A percentile compares a stretch with the other conserved stretches of the same genome.
phyloP scores from a whole-genome alignment of 2,113 vertebrate species.

The Hymenochirus boettgeri region DNA sequence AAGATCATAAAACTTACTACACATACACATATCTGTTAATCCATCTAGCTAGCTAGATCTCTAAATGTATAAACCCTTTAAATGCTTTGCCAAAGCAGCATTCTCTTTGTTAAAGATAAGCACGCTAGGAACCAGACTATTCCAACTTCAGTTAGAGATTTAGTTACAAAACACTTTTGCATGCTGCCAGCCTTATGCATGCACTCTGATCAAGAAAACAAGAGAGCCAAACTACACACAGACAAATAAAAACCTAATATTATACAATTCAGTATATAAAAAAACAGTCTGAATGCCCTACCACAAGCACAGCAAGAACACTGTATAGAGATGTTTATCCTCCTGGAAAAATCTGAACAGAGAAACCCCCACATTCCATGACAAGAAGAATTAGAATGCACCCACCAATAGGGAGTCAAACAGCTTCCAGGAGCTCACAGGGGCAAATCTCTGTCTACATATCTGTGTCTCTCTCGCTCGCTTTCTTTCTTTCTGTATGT shows the following conservation, averaged over 20 bases:
- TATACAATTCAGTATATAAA: too few species aligned
- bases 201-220: conserved; percentile 2
- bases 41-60: too few species aligned
- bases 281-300: too few species aligned
- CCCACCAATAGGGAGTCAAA: conserved; percentile 63
- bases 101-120: background rate
- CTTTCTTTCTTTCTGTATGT: conserved; percentile 7
- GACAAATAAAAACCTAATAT: conserved; percentile 51
- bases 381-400: conserved; percentile 54
- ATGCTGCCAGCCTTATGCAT: background rate
- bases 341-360: conserved; percentile 57
- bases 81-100: too few species aligned
- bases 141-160: conserved; percentile 16
- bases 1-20: too few species aligned
- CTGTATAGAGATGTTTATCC: too few species aligned
- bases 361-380: conserved; percentile 59
- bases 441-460: conserved; percentile 59
- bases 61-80: too few species aligned
- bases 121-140: background rate
- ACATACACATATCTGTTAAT: too few species aligned
- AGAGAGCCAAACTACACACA: conserved; percentile 30
- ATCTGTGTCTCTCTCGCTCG: conserved; percentile 49
- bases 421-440: conserved; percentile 58
- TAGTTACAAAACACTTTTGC: background rate
- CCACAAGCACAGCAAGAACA: too few species aligned